These are phyloP conservation scores for Drosophila greeni DNA, from an alignment of 2,888 invertebrate genomes.

Conservation along the genomic window DNA sequence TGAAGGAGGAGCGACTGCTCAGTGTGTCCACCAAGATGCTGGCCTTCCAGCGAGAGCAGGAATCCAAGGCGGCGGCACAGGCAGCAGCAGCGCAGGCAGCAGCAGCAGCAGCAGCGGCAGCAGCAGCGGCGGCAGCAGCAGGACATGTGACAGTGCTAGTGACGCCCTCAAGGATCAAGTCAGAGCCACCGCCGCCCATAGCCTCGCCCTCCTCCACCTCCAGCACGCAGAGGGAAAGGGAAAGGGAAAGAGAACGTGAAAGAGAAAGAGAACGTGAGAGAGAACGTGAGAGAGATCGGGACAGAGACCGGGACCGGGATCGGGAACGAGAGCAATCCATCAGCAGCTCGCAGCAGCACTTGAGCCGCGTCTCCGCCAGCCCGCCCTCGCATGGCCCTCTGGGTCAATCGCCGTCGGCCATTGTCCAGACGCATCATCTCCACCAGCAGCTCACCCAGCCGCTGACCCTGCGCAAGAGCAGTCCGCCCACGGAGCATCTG, in stretches of 20 bases:
- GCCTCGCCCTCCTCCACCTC: slow-evolving; percentile 65
- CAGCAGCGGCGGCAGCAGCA: slow-evolving; percentile 54
- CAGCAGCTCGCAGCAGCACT: slow-evolving; percentile 65
- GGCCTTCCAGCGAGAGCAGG: slow-evolving; percentile 71
- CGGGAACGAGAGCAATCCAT: slow-evolving; percentile 49
- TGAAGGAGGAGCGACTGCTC: slow-evolving; percentile 78
- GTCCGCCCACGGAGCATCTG: slow-evolving; percentile 73
- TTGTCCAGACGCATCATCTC: slow-evolving; percentile 76
- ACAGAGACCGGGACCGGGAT: slow-evolving; percentile 28
- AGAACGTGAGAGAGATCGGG: slow-evolving; percentile 31
- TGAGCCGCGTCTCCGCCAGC: slow-evolving; percentile 51
- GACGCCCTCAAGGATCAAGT: slow-evolving; percentile 80
- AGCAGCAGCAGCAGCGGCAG: slow-evolving; percentile 60
- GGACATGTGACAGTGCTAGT: slow-evolving; percentile 80
- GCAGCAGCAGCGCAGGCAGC: slow-evolving; percentile 43
- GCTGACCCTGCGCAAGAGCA: slow-evolving; percentile 70
- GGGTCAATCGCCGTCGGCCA: slow-evolving; percentile 54
- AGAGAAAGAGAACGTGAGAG: slow-evolving; percentile 58
- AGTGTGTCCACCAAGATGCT: slow-evolving; percentile 77
- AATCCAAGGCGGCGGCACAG: slow-evolving; percentile 63
- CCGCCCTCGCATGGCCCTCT: slow-evolving; percentile 51
- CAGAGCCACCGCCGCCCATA: slow-evolving; percentile 73
- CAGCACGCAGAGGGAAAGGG: slow-evolving; percentile 68
- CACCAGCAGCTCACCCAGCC: slow-evolving; percentile 77
- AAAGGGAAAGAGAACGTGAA: slow-evolving; percentile 38